Evolutionary conservation across 2,888 invertebrate genomes (phyloP).

Genomic region (Corythucha ciliata): DNA sequence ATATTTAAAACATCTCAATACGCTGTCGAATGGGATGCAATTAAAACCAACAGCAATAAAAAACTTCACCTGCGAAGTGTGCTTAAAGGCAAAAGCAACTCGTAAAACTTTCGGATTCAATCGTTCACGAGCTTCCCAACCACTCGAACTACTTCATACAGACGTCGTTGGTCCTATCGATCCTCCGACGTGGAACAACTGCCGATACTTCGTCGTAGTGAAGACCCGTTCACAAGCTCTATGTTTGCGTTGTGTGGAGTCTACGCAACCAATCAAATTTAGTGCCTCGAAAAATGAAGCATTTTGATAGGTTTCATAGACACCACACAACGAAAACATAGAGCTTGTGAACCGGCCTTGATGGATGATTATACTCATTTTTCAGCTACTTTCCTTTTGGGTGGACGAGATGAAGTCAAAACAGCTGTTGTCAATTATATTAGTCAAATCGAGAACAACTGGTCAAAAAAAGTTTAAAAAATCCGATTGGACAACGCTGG

Average conservation of each 20-base stretch:
- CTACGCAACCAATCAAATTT: too few species aligned
- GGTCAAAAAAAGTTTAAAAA: conserved; percentile 9
- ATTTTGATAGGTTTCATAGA: too few species aligned
- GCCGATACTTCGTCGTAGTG: conserved; percentile 3
- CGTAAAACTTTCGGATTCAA: conserved; percentile 1
- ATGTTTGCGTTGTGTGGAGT: too few species aligned
- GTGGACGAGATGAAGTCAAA: conserved; percentile 5
- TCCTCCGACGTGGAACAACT: conserved; percentile 8
- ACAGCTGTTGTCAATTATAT: conserved; percentile 7
- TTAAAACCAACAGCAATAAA: neutral
- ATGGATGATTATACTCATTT: conserved; percentile 12
- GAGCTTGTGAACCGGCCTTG: too few species aligned
- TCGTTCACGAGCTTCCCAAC: neutral
- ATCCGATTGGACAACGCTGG: conserved; percentile 8
- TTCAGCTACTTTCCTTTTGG: conserved; percentile 1
- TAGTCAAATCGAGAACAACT: conserved; percentile 7
- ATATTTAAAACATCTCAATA: conserved; percentile 10
- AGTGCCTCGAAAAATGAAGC: too few species aligned
- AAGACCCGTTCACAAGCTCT: too few species aligned
- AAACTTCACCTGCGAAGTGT: conserved; percentile 7
- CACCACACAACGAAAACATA: too few species aligned
- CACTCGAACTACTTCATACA: conserved; percentile 13
- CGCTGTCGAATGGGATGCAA: conserved; percentile 6
- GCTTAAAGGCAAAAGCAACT: conserved; percentile 9
- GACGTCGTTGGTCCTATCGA: conserved; percentile 8